Evolutionary conservation across 2,888 invertebrate genomes (phyloP).

Genomic region (Deilephila porcellus): DNA sequence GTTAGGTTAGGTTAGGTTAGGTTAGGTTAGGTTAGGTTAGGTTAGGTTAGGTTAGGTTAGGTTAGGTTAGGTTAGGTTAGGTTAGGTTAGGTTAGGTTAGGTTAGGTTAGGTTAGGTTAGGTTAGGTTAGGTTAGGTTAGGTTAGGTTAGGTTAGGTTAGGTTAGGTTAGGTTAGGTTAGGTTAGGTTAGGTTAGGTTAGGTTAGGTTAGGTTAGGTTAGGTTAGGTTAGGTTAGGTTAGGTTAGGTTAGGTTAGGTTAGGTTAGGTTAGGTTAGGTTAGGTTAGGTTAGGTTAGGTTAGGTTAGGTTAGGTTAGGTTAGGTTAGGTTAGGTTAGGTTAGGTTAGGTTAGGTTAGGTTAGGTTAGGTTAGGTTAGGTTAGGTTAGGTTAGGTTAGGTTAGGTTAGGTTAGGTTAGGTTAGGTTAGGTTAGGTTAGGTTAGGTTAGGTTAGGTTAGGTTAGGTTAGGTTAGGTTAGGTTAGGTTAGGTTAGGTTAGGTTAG

Average conservation of each 20-base stretch:
- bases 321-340: constrained; percentile 36
- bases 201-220: constrained; percentile 35
- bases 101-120: no score
- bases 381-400: constrained; percentile 36
- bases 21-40: no score
- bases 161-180: constrained; percentile 35
- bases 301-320: constrained; percentile 35
- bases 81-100: no score
- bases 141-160: constrained; percentile 35
- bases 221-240: constrained; percentile 31
- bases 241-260: constrained; percentile 6
- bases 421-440: constrained; percentile 37
- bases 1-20: no score
- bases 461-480: constrained; percentile 34
- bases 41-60: no score
- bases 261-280: constrained; percentile 7
- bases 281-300: neutral
- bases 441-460: constrained; percentile 37
- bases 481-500: constrained; percentile 34
- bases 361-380: constrained; percentile 35
- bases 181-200: constrained; percentile 35
- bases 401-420: constrained; percentile 36
- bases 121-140: constrained; percentile 30
- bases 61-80: no score
- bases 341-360: constrained; percentile 38